These are phyloP conservation scores for Drosophila fuyamai DNA, from an alignment of 1,140 invertebrate species.

Conservation along the genomic window DNA sequence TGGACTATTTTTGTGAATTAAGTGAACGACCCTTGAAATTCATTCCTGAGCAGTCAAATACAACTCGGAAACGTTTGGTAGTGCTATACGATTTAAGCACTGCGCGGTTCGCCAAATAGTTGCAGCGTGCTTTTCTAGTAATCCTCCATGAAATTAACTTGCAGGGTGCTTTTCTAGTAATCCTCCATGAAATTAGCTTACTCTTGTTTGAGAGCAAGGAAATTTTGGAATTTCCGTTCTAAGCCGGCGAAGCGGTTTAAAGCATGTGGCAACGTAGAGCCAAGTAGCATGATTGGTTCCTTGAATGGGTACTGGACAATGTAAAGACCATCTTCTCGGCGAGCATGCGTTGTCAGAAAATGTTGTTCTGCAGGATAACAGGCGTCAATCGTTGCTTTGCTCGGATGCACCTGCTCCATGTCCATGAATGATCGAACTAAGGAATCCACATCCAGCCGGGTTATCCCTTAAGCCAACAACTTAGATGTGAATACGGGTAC, in stretches of 20 bases:
- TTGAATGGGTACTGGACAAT: not conserved
- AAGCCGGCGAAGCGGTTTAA: not conserved
- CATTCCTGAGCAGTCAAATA: no score
- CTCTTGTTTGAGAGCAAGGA: slow-evolving; percentile 1
- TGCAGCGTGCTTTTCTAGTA: no score
- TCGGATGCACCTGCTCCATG: not conserved
- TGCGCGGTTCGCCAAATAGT: no score
- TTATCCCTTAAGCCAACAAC: not conserved
- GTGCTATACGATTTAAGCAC: no score
- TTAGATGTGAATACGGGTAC: not conserved
- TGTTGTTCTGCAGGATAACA: not conserved
- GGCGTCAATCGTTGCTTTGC: not conserved
- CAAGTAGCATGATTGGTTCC: not conserved
- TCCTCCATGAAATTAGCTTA: not conserved
- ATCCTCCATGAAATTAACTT: no score
- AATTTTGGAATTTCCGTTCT: slow-evolving; percentile 6
- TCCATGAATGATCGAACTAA: no score
- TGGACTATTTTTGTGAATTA: no score
- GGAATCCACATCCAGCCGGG: not conserved
- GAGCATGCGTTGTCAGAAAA: not conserved
- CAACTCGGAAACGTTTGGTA: no score
- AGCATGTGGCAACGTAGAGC: not conserved
- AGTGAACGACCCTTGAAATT: no score
- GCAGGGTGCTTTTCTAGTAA: slow-evolving; percentile 5
- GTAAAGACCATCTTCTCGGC: no score